A percentile compares a stretch with the other conserved stretches of the same genome.
phyloP scores from a whole-genome alignment of 2,888 invertebrate genomes.

The Resseliella maxima region DNA sequence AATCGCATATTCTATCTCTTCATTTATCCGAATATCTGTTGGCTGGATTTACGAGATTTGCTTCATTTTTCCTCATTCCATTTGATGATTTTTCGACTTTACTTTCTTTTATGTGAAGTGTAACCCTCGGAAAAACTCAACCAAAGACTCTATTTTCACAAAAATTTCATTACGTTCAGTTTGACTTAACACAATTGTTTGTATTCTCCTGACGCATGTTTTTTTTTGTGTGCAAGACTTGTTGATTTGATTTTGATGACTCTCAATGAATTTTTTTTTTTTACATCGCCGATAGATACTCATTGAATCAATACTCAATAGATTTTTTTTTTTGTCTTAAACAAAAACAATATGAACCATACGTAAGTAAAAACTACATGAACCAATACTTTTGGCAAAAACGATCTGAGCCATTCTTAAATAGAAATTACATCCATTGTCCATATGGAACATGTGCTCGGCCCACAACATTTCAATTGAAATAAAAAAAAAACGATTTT shows the following conservation, averaged over 20 bases:
- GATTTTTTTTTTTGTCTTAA: constrained; percentile 8
- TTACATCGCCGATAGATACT: not conserved
- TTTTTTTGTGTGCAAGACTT: constrained; percentile 17
- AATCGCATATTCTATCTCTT: not conserved
- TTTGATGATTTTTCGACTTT: not conserved
- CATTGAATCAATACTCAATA: not conserved
- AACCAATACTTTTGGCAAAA: too few species aligned
- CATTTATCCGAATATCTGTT: not conserved
- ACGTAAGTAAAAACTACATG: not conserved
- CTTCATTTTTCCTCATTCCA: not conserved
- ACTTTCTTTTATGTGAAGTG: not conserved
- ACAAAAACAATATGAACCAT: not conserved
- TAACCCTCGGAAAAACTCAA: too few species aligned
- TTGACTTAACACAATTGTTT: constrained; percentile 46
- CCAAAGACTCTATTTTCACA: not conserved
- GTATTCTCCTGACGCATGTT: constrained; percentile 10
- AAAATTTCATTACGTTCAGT: constrained; percentile 25
- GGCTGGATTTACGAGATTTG: constrained; percentile 38
- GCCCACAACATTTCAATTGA: not conserved
- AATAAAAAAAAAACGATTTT: not conserved
- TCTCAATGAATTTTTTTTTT: not conserved
- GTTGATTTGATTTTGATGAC: constrained; percentile 34
- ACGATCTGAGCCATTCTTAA: not conserved
- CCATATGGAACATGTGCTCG: not conserved
- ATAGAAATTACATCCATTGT: not conserved